A percentile compares a stretch with the other conserved stretches of the same genome.
phyloP scores from a whole-genome alignment of 2,888 invertebrate species.

The Enchytraeus crypticus region DNA sequence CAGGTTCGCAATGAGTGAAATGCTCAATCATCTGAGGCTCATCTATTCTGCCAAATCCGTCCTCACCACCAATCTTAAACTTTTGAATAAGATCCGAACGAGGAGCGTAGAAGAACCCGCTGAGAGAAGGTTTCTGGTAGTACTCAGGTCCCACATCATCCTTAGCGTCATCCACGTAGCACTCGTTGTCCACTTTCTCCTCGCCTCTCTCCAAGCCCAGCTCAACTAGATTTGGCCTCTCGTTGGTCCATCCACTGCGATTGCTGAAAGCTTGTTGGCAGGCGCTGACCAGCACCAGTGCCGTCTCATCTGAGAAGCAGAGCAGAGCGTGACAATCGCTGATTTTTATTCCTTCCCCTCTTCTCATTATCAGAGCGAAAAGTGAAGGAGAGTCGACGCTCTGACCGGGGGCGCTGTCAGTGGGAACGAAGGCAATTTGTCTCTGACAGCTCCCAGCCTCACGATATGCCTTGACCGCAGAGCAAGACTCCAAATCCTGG shows the following conservation, averaged over 20 bases:
- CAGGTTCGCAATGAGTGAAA: background rate
- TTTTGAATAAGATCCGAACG: conserved; percentile 4
- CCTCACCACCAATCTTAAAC: conserved; percentile 4
- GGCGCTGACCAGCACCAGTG: conserved; percentile 4
- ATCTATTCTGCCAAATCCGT: background rate
- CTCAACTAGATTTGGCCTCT: background rate
- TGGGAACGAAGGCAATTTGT: conserved; percentile 2
- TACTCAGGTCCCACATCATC: conserved; percentile 8
- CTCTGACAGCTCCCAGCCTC: background rate
- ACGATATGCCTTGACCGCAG: conserved; percentile 9
- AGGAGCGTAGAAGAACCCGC: conserved; percentile 17
- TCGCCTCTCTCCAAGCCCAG: background rate
- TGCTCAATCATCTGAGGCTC: background rate
- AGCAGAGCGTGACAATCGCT: conserved; percentile 13
- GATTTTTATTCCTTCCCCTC: conserved; percentile 7
- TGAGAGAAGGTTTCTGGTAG: conserved; percentile 11
- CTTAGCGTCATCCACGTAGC: background rate
- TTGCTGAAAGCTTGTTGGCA: conserved; percentile 5
- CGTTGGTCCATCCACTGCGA: conserved; percentile 11
- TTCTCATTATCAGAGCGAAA: conserved; percentile 7
- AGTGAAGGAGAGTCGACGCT: conserved; percentile 6
- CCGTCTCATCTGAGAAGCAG: conserved; percentile 5
- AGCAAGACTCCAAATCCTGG: conserved; percentile 11
- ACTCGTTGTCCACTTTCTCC: background rate
- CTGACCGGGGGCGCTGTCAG: background rate